A percentile compares a stretch with the other conserved stretches of the same genome.
Conservation (phyloP, 2,888 invertebrate genomes). For the Oligia fasciuncula region DNA sequence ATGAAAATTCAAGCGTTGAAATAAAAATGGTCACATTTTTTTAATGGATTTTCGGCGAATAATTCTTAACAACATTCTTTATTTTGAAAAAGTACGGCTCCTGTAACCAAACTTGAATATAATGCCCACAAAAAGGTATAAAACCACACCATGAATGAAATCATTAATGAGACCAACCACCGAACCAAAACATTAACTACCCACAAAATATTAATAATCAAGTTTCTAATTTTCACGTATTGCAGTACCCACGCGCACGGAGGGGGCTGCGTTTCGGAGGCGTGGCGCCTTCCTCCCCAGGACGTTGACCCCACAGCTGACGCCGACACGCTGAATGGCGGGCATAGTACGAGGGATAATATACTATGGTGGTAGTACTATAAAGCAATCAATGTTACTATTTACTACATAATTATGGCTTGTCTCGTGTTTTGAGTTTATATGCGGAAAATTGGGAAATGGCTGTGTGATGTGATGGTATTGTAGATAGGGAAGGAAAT, state of each 20-base stretch:
- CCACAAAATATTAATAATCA: constrained; percentile 57
- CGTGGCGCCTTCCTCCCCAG: constrained; percentile 69
- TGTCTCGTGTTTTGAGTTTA: neutral
- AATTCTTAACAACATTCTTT: neutral
- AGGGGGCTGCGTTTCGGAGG: constrained; percentile 69
- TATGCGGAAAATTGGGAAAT: neutral
- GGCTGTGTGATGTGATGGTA: neutral
- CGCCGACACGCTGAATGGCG: constrained; percentile 79
- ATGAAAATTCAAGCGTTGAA: neutral
- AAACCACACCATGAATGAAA: constrained; percentile 15
- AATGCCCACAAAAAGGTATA: neutral
- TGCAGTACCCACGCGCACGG: constrained; percentile 54
- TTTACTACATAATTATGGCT: constrained; percentile 29
- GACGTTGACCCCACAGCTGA: constrained; percentile 85
- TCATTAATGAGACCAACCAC: neutral
- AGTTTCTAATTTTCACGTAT: constrained; percentile 62
- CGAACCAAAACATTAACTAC: constrained; percentile 6
- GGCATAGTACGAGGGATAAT: constrained; percentile 74
- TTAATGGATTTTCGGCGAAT: neutral
- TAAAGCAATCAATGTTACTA: constrained; percentile 21
- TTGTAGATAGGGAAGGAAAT: too few species aligned
- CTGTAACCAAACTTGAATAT: neutral
- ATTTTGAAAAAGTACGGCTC: neutral
- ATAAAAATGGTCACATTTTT: neutral
- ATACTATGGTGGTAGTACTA: constrained; percentile 36